Evolutionary conservation across 2,888 invertebrate species (phyloP).

Genomic region (Amphimallon solstitiale): DNA sequence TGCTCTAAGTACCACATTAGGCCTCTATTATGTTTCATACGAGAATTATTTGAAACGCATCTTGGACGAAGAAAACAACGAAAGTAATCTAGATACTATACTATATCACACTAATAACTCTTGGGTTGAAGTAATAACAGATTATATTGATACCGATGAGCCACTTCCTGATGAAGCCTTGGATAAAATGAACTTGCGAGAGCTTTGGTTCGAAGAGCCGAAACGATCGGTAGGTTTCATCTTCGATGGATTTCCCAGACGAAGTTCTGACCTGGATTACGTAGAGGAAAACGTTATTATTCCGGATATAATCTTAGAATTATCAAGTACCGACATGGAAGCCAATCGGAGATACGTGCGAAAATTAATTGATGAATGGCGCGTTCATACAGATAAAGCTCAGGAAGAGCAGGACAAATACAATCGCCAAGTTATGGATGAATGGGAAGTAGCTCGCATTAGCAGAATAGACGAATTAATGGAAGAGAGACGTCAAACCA

Average conservation of each 20-base stretch:
- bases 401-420: slow-evolving; percentile 45
- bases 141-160: slow-evolving; percentile 66
- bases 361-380: slow-evolving; percentile 52
- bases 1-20: slow-evolving; percentile 67
- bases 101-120: slow-evolving; percentile 9
- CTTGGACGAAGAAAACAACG: slow-evolving; percentile 34
- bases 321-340: slow-evolving; percentile 58
- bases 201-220: slow-evolving; percentile 68
- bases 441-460: slow-evolving; percentile 53
- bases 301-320: slow-evolving; percentile 70
- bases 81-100: slow-evolving; percentile 11
- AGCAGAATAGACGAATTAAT: slow-evolving; percentile 52
- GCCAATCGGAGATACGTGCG: slow-evolving; percentile 51
- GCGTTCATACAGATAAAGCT: slow-evolving; percentile 60
- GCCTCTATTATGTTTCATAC: slow-evolving; percentile 67
- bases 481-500: slow-evolving; percentile 52
- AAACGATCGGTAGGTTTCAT: slow-evolving; percentile 66
- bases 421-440: slow-evolving; percentile 43
- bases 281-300: slow-evolving; percentile 66
- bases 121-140: slow-evolving; percentile 47
- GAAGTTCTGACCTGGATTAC: slow-evolving; percentile 66
- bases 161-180: slow-evolving; percentile 64
- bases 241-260: slow-evolving; percentile 72
- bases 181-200: slow-evolving; percentile 57
- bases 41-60: slow-evolving; percentile 51